These are phyloP conservation scores for Atta cephalotes DNA, from an alignment of 1,140 invertebrate species.

Conservation along the genomic window DNA sequence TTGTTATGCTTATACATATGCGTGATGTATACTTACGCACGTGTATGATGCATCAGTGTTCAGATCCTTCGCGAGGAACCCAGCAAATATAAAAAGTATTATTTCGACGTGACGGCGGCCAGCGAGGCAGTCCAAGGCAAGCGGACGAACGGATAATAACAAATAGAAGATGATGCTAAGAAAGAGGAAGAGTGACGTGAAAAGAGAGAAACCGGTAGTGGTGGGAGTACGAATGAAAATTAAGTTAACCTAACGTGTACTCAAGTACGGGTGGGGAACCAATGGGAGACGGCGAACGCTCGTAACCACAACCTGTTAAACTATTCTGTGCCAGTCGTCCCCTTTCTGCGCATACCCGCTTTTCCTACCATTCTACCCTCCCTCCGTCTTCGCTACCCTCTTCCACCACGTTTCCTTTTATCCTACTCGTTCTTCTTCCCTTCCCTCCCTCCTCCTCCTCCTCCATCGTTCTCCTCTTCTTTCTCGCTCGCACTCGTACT, in stretches of 20 bases:
- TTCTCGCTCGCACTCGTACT: conserved; percentile 19
- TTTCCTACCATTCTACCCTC: conserved; percentile 42
- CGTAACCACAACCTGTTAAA: conserved; percentile 63
- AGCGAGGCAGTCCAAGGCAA: not conserved
- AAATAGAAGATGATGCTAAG: not conserved
- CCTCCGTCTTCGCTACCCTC: not conserved
- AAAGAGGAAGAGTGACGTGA: not conserved
- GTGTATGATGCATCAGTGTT: not conserved
- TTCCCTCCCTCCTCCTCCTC: not conserved
- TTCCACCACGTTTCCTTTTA: conserved; percentile 43
- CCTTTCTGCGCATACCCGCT: conserved; percentile 18
- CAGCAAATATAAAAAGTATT: conserved; percentile 59
- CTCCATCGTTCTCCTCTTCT: not conserved
- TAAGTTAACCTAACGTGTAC: conserved; percentile 73
- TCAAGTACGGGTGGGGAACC: conserved; percentile 73
- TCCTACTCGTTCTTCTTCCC: not conserved
- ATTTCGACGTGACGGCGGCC: not conserved
- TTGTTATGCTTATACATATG: not conserved
- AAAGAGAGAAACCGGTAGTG: not conserved
- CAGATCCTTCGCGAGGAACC: conserved; percentile 32
- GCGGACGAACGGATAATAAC: not conserved
- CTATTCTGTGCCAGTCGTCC: conserved; percentile 28
- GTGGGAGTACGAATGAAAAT: conserved; percentile 73
- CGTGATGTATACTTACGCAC: conserved; percentile 11
- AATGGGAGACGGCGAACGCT: conserved; percentile 59